phyloP scores from a whole-genome alignment of 2,797 vertebrate species.

The Borostomias antarcticus region DNA sequence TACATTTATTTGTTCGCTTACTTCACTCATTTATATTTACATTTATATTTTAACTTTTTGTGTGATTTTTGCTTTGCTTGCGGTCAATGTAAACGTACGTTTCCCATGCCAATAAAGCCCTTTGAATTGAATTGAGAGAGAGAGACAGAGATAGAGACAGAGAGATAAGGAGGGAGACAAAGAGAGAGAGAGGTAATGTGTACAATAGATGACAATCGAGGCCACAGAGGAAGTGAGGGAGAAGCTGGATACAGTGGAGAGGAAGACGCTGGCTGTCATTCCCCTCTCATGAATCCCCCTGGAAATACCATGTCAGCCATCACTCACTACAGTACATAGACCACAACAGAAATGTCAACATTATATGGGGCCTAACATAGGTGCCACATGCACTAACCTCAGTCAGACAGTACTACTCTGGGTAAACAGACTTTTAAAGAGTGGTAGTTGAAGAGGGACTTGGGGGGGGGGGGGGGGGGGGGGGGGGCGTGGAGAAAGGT shows the following conservation, averaged over 20 bases:
- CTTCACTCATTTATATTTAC: too few relatives aligned
- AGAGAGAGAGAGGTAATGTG: conserved; percentile 16
- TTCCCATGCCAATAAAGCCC: too few relatives aligned
- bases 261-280: conserved; percentile 29
- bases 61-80: too few relatives aligned
- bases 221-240: conserved; percentile 35
- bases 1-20: too few relatives aligned
- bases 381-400: too few relatives aligned
- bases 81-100: too few relatives aligned
- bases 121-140: too few relatives aligned
- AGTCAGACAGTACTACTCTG: background rate
- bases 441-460: conserved; percentile 42
- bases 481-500: too few relatives aligned
- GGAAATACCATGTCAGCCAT: background rate
- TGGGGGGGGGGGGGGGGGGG: conserved; percentile 20
- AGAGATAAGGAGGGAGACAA: conserved; percentile 32
- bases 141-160: conserved; percentile 24
- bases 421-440: background rate
- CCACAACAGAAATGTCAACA: background rate
- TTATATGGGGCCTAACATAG: too few relatives aligned
- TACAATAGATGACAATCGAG: conserved; percentile 26
- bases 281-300: background rate
- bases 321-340: background rate
- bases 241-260: conserved; percentile 47
- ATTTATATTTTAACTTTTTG: too few relatives aligned